phyloP scores from a whole-genome alignment of 1,140 invertebrate species.

The Acromyrmex charruanus region DNA sequence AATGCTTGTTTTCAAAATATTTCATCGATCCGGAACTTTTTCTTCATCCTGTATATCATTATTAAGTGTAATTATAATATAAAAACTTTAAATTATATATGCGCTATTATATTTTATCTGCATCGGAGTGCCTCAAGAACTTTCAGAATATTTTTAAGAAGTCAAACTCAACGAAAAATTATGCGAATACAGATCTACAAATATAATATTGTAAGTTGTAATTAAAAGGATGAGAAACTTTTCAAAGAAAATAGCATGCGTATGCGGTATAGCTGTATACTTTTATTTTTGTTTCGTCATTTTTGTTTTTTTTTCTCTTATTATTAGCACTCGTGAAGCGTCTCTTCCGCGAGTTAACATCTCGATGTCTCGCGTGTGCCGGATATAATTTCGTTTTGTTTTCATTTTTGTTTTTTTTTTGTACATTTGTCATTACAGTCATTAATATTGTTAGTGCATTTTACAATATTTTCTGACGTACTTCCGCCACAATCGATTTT shows the following conservation, averaged over 20 bases:
- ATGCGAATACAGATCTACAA: conserved; percentile 19
- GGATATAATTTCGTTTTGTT: conserved; percentile 27
- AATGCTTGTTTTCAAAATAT: too few relatives aligned
- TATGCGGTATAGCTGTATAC: conserved; percentile 51
- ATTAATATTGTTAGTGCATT: conserved; percentile 73
- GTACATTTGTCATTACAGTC: conserved; percentile 66
- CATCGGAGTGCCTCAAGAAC: neutral
- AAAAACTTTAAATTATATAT: too few relatives aligned
- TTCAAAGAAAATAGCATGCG: conserved; percentile 53
- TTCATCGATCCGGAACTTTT: too few relatives aligned
- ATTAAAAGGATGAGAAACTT: conserved; percentile 40
- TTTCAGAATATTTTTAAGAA: neutral
- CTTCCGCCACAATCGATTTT: conserved; percentile 37
- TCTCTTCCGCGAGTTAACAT: conserved; percentile 51
- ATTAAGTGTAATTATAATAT: too few relatives aligned
- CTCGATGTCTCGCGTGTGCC: conserved; percentile 33
- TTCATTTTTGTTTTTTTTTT: conserved; percentile 48
- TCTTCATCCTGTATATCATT: too few relatives aligned
- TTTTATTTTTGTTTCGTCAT: conserved; percentile 64
- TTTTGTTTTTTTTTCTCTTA: conserved; percentile 47
- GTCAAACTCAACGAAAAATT: conserved; percentile 4
- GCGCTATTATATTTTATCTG: neutral
- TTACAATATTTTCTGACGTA: conserved; percentile 68
- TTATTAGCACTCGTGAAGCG: conserved; percentile 41
- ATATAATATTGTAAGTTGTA: neutral